Base-by-base conservation (phyloP, 1,140 invertebrate genomes). In the Rhyzopertha dominica region DNA sequence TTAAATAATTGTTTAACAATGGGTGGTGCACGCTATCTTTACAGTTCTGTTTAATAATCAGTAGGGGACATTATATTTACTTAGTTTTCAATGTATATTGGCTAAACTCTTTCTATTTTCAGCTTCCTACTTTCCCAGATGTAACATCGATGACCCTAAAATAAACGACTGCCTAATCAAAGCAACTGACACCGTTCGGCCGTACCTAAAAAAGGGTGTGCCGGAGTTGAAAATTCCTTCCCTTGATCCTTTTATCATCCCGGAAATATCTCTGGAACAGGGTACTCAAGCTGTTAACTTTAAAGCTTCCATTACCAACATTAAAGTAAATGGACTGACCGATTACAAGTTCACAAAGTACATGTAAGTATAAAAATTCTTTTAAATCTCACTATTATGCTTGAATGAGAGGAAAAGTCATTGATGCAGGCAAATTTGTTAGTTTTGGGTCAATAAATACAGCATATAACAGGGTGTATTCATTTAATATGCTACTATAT, bases 281-380 rank as follows among this genome's bases (percentile, higher is more conserved):
- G 53, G 78, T 74, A 43, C 69, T 25, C 73, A 80, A 2, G 73
- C 78, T 3, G 56, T 85, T 4, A 75, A 77, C 45, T 61, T 85
- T 28, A 82, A 81, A 58, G 80, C 81, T 1, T 74, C 74, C 3
- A 62, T 86, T 22, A 78, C 74, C 44, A 76, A 85, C 38, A 73
- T 83, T 34, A 77, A 74, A 31, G 75, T 78, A 0, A 71, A 69
- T 36, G 82, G 83, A 8, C 71, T 74, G 14, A 41, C 50, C 0
- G 45, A 47, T 18, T 60, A 60, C 31, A 53, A 53, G n/a, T 58
- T 58, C 24, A 37, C 37, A 5, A 41, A 38, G 48, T 60, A 58
- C 36, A 54, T 57, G 57, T 59, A 44, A 54, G 57, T 57, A 16
- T 31, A n/a, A n/a, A n/a, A n/a, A n/a, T n/a, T n/a, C n/a, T n/a